These are phyloP conservation scores for Heliothis virescens DNA, from an alignment of 1,140 invertebrate genomes.

Conservation along the genomic window DNA sequence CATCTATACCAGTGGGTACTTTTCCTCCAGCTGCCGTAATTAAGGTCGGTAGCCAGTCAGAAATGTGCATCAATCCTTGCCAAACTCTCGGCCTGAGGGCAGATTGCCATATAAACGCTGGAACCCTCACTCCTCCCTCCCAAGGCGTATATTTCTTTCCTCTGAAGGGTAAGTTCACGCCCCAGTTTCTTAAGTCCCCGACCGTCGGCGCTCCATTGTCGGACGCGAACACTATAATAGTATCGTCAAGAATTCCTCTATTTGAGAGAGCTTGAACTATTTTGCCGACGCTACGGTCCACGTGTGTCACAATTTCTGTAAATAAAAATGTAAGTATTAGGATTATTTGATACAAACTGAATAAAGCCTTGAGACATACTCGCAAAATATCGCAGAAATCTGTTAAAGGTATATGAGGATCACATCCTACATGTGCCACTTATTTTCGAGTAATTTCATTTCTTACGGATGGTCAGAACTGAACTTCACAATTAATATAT, in stretches of 20 bases:
- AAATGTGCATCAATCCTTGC: constrained; percentile 93
- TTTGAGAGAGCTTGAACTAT: constrained; percentile 90
- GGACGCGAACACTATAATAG: constrained; percentile 91
- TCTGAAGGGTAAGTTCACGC: constrained; percentile 95
- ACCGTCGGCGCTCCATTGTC: constrained; percentile 94
- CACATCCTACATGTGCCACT: too few species aligned
- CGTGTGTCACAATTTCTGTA: constrained; percentile 71
- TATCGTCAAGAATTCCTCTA: constrained; percentile 90
- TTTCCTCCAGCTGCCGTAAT: constrained; percentile 69
- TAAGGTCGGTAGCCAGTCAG: constrained; percentile 96
- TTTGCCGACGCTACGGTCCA: constrained; percentile 91
- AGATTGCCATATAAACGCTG: constrained; percentile 94
- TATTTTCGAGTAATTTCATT: too few species aligned
- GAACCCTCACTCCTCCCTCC: constrained; percentile 94
- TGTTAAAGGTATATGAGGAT: too few species aligned
- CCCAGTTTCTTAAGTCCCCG: constrained; percentile 91
- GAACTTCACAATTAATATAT: too few species aligned
- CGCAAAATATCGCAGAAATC: too few species aligned
- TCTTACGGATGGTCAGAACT: too few species aligned
- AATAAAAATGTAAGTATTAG: background rate
- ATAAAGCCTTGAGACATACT: too few species aligned
- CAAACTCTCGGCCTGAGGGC: constrained; percentile 87
- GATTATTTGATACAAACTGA: too few species aligned
- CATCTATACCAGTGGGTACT: constrained; percentile 86
- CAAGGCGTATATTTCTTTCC: constrained; percentile 93